Evolutionary conservation across 2,113 vertebrate species (phyloP).

Genomic region (Cheilinus undulatus): DNA sequence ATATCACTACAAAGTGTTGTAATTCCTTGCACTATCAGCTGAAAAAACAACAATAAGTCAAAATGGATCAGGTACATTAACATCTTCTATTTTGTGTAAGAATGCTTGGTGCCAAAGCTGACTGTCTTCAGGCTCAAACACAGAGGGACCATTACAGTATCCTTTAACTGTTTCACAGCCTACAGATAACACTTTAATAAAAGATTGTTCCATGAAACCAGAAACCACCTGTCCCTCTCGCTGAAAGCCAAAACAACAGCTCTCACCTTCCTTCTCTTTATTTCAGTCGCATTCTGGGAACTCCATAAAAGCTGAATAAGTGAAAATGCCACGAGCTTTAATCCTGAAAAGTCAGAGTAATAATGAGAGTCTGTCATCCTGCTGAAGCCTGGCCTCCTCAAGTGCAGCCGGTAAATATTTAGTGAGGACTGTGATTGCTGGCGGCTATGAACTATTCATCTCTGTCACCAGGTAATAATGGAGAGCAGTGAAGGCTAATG

Average conservation of each 20-base stretch:
- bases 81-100: background rate
- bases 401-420: slow-evolving; percentile 77
- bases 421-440: slow-evolving; percentile 69
- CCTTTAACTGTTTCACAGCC: slow-evolving; percentile 30
- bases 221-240: slow-evolving; percentile 40
- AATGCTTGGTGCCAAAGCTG: background rate
- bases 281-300: background rate
- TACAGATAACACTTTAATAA: slow-evolving; percentile 24
- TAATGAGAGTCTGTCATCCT: slow-evolving; percentile 62
- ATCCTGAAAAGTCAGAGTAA: slow-evolving; percentile 37
- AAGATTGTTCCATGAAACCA: slow-evolving; percentile 8
- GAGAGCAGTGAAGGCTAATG: slow-evolving; percentile 54
- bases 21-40: too few species aligned
- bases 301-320: slow-evolving; percentile 33
- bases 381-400: slow-evolving; percentile 47
- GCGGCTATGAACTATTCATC: slow-evolving; percentile 62
- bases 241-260: slow-evolving; percentile 37
- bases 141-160: slow-evolving; percentile 1
- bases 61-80: background rate
- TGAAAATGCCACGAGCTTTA: slow-evolving; percentile 24
- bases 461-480: slow-evolving; percentile 71
- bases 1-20: too few species aligned
- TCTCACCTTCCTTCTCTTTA: background rate
- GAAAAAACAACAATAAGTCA: too few species aligned
- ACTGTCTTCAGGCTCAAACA: slow-evolving; percentile 10